Base-by-base conservation (phyloP, 1,140 invertebrate species). In the Trichogramma pretiosum region DNA sequence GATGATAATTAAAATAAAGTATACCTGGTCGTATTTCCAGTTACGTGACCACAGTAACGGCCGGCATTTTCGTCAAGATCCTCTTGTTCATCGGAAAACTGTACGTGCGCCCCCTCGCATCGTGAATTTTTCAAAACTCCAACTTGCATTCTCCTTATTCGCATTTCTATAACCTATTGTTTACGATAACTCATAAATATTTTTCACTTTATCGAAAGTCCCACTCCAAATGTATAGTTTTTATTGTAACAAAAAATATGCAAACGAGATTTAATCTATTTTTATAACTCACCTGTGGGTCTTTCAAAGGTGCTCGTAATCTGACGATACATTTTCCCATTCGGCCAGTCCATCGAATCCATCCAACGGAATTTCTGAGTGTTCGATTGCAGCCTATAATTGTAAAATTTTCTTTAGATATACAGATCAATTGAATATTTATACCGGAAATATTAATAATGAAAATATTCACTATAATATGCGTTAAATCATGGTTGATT, bases 331-430 rank as follows among this genome's bases (percentile, higher is more conserved):
- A 67, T 35, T 57, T 58, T 34, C 64, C 64, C 64, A 67, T 67
- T 30, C 64, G 56, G 39, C 64, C 64, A n/a, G 64, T 67, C 64
- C 64, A 67, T 35, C 62, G 56, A 44, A 67, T 63, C 63, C 63
- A 65, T 41, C 64, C 64, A 18, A 67, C 58, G 2, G 64, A 67
- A 55, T 60, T 63, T 28, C 61, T 61, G 45, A 67, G 52, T 11
- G 64, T 67, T 30, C 61, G 62, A 48, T 67, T 67, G 57, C 64
- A 67, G 52, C 61, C 64, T 67, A 54, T 52, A 56, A 55, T 16
- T 52, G 38, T 14, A 41, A 24, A n/a, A n/a, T n/a, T n/a, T n/a
- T n/a, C n/a, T n/a, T n/a, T n/a, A n/a, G n/a, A n/a, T n/a, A n/a
- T n/a, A 41, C 13, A 28, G 23, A 24, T 11, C 24, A 9, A 41